Evolutionary conservation across 2,888 invertebrate genomes (phyloP).

Genomic region (Chrysopilus asiliformis): DNA sequence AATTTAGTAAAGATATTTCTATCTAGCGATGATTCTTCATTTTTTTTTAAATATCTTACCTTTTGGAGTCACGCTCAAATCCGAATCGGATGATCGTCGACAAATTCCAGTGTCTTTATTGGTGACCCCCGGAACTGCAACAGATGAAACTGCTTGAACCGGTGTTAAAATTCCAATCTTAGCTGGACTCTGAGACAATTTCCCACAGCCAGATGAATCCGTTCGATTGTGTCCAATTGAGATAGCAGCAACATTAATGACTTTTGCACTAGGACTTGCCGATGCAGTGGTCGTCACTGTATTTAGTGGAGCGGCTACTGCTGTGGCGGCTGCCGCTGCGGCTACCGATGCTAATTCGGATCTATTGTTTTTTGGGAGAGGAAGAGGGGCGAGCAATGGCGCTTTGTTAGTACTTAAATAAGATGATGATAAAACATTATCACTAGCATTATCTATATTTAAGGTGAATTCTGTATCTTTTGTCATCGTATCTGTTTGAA

Average conservation of each 20-base stretch:
- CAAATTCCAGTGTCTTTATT: slow-evolving; percentile 44
- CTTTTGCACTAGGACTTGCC: background rate
- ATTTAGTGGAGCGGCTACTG: background rate
- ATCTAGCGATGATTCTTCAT: background rate
- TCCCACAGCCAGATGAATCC: slow-evolving; percentile 42
- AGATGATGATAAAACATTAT: slow-evolving; percentile 18
- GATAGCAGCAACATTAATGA: no score
- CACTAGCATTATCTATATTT: slow-evolving; percentile 25
- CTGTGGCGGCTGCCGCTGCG: background rate
- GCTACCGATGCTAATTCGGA: slow-evolving; percentile 18
- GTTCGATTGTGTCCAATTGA: slow-evolving; percentile 40
- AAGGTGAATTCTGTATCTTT: background rate
- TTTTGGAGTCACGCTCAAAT: slow-evolving; percentile 85
- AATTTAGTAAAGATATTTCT: slow-evolving; percentile 2
- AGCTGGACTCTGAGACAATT: slow-evolving; percentile 43
- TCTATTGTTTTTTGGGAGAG: slow-evolving; percentile 23
- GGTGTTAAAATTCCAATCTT: slow-evolving; percentile 30
- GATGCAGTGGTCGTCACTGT: slow-evolving; percentile 15
- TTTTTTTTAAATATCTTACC: slow-evolving; percentile 42
- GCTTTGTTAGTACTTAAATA: slow-evolving; percentile 27
- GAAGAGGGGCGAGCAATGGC: slow-evolving; percentile 36
- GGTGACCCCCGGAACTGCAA: slow-evolving; percentile 40
- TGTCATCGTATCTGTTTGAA: background rate
- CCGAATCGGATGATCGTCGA: slow-evolving; percentile 84
- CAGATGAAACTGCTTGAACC: slow-evolving; percentile 28